Evolutionary conservation across 2,113 vertebrate genomes (phyloP), one percentile per base, ranked within the genome.

Genomic region (Malurus melanocephalus): DNA sequence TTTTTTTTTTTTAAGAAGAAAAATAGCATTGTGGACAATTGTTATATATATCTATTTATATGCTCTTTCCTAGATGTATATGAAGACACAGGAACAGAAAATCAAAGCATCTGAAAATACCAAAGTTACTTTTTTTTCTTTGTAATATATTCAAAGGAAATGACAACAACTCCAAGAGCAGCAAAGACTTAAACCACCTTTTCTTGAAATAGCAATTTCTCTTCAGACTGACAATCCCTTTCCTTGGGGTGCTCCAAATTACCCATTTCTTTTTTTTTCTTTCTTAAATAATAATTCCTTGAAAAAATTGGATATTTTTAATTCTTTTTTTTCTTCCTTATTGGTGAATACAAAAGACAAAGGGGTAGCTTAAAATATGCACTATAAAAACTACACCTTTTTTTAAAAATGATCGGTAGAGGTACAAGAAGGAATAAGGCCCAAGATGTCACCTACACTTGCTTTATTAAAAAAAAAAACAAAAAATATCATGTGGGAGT

Each of bases 61-160:
- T 65, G 42, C 52, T 92, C 75, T 87, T 79, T 89, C 43, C 72
- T 94, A 96, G 95, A 66, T 74, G 24, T 76, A 30, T 27, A 66
- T 96, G 95, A 96, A 78, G 72, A 82, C 14, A 40, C 0, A 4
- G 56, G 22, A 92, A 69, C 35, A 83, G 57, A 64, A 95, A 91
- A 90, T 59, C 74, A 91, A 90, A 88, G 19, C 30, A 66, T 48
- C 38, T 56, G 78, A 89, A 95, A 84, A 52, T 28, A 23, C 16
- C 33, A 45, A 80, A 80, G 18, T 60, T 24, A 42, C 28, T 67
- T 65, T 18, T 55, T 60, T 65, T 79, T 90, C 38, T 53, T 67
- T 84, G 27, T 51, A 40, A 33, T 28, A 11, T 42, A 71, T 40
- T 77, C 57, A 92, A 80, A 89, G 19, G 46, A 89, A 87, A 81